phyloP scores from a whole-genome alignment of 1,140 invertebrate species.

The Cyrtorhinus lividipennis region DNA sequence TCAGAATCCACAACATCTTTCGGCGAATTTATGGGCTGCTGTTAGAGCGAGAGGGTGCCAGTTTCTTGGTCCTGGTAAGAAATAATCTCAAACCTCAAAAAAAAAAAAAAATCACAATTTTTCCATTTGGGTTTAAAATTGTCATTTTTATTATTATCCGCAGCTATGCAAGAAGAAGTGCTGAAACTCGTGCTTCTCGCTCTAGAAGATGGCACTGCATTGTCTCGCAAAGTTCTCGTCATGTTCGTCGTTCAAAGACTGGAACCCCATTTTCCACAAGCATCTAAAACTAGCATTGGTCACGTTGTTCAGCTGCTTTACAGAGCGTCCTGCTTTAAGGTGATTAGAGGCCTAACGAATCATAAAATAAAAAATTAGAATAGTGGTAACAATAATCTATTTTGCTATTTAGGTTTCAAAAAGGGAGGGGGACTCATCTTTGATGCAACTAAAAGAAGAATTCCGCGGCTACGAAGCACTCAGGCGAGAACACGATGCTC shows the following conservation, averaged over 20 bases:
- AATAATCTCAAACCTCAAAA: not conserved
- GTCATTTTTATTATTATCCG: too few species aligned
- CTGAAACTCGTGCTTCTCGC: constrained; percentile 85
- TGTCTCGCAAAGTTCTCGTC: constrained; percentile 93
- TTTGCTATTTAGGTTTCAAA: constrained; percentile 64
- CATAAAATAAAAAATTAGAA: not conserved
- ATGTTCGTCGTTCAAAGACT: constrained; percentile 97
- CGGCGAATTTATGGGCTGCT: constrained; percentile 91
- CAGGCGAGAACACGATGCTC: constrained; percentile 91
- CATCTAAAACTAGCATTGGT: constrained; percentile 95
- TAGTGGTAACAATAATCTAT: not conserved
- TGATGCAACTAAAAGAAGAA: constrained; percentile 98
- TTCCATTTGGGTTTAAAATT: too few species aligned
- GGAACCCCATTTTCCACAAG: constrained; percentile 90
- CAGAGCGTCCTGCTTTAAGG: constrained; percentile 95
- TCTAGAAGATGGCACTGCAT: constrained; percentile 88
- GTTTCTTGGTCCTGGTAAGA: constrained; percentile 82
- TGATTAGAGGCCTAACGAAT: constrained; percentile 29
- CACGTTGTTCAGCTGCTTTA: constrained; percentile 97
- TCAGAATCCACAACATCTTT: constrained; percentile 82
- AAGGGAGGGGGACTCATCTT: constrained; percentile 88
- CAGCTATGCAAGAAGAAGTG: constrained; percentile 97
- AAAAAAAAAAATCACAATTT: too few species aligned
- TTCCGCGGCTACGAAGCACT: constrained; percentile 89
- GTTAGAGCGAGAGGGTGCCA: constrained; percentile 93